phyloP scores from a whole-genome alignment of 2,888 invertebrate species.

The Coelogynopora nodosa region DNA sequence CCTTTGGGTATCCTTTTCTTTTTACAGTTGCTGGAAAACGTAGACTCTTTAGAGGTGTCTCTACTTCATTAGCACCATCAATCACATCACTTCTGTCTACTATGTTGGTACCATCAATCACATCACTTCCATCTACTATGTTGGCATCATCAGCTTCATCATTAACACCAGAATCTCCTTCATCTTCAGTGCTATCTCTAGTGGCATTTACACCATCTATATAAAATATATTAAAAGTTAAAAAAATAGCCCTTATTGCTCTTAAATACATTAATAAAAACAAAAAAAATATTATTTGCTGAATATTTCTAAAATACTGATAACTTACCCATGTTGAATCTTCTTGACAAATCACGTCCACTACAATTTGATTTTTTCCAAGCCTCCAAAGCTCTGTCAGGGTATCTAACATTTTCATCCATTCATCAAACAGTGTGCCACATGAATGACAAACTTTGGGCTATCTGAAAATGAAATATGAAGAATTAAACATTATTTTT shows the following conservation, averaged over 20 bases:
- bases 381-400: background rate
- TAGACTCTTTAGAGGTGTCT: background rate
- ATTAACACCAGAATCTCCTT: background rate
- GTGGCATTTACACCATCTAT: background rate
- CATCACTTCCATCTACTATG: background rate
- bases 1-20: background rate
- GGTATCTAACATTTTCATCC: background rate
- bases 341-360: background rate
- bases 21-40: background rate
- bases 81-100: background rate
- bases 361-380: background rate
- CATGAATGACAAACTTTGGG: background rate
- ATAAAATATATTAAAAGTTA: background rate
- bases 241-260: background rate
- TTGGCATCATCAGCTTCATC: background rate
- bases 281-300: background rate
- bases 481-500: background rate
- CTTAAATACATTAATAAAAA: background rate
- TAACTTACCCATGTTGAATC: background rate
- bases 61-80: background rate
- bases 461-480: background rate
- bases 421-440: background rate
- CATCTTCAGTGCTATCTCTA: background rate
- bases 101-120: background rate
- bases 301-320: background rate